phyloP scores from a whole-genome alignment of 2,888 invertebrate species.

The Tanypteryx hageni region DNA sequence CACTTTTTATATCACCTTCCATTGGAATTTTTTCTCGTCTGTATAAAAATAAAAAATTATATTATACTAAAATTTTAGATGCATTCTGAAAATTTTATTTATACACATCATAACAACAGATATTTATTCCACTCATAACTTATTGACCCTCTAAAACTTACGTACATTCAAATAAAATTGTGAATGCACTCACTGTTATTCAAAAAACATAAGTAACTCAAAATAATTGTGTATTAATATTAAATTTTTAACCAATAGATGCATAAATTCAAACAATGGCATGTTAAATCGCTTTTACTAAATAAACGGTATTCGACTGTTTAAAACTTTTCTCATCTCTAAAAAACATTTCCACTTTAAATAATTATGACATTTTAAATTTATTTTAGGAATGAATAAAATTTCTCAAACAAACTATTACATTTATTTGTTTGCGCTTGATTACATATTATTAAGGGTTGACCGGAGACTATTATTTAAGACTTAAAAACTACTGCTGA shows the following conservation, averaged over 20 bases:
- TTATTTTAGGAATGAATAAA: too few species aligned
- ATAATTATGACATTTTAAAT: too few species aligned
- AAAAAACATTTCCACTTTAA: background rate
- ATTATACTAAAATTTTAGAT: background rate
- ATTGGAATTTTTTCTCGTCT: background rate
- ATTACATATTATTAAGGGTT: too few species aligned
- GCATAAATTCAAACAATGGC: background rate
- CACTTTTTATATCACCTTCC: background rate
- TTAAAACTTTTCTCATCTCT: background rate
- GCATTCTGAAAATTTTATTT: background rate
- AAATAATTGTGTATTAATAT: background rate
- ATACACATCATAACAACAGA: background rate
- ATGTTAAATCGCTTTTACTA: background rate
- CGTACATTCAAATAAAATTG: too few species aligned
- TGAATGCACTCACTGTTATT: background rate
- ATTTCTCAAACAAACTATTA: too few species aligned
- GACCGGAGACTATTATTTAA: too few species aligned
- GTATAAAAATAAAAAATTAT: background rate
- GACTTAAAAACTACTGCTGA: too few species aligned
- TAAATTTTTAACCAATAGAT: background rate
- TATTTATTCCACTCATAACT: background rate
- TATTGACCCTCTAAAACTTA: too few species aligned
- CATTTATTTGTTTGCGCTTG: too few species aligned
- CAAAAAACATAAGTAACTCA: background rate
- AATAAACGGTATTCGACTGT: conserved; percentile 13